These are phyloP conservation scores for Diaperis boleti DNA, from an alignment of 2,888 invertebrate genomes.

Conservation along the genomic window DNA sequence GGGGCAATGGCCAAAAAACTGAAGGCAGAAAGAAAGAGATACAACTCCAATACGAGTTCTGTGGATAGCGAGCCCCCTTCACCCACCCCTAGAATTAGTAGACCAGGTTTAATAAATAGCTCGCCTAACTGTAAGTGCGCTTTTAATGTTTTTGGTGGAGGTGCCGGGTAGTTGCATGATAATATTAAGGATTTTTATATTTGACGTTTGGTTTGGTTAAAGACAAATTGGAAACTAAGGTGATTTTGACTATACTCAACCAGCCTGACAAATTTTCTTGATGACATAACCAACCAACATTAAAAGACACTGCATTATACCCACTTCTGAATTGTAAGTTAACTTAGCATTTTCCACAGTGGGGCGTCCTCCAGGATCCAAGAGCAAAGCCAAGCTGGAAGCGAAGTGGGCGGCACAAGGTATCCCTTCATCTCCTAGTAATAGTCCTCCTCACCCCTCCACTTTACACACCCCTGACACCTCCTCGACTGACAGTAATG, in stretches of 20 bases:
- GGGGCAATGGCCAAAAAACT: constrained; percentile 48
- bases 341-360: constrained; percentile 60
- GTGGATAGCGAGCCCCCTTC: constrained; percentile 69
- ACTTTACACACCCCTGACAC: constrained; percentile 45
- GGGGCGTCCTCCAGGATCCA: constrained; percentile 67
- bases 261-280: too few species aligned
- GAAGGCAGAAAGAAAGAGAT: constrained; percentile 66
- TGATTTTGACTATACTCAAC: too few species aligned
- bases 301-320: constrained; percentile 12
- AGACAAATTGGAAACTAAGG: too few species aligned
- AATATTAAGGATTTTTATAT: too few species aligned
- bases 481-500: constrained; percentile 46
- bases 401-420: constrained; percentile 63
- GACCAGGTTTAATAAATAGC: constrained; percentile 61
- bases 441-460: constrained; percentile 46
- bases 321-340: not conserved
- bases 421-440: constrained; percentile 53
- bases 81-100: constrained; percentile 65
- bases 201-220: too few species aligned
- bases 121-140: constrained; percentile 39
- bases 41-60: constrained; percentile 68
- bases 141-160: constrained; percentile 41
- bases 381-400: constrained; percentile 58
- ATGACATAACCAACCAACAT: constrained; percentile 27
- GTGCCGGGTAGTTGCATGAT: constrained; percentile 2